phyloP scores from a whole-genome alignment of 2,797 vertebrate species.

The Lateolabrax maculatus region DNA sequence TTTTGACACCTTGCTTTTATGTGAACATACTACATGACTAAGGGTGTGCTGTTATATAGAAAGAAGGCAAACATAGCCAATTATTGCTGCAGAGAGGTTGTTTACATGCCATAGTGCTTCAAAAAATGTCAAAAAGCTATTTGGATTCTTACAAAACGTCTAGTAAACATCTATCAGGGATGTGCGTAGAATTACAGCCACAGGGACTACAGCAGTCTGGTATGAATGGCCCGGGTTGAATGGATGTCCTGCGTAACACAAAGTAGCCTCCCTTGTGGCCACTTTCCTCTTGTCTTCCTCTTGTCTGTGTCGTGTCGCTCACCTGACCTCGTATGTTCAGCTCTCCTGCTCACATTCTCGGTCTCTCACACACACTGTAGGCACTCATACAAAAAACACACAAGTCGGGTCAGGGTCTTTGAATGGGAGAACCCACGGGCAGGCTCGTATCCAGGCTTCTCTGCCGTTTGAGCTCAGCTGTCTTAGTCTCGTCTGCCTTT shows the following conservation, averaged over 20 bases:
- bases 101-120: neutral
- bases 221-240: slow-evolving; percentile 27
- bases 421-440: slow-evolving; percentile 65
- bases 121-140: too few species aligned
- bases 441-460: slow-evolving; percentile 49
- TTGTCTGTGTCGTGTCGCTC: slow-evolving; percentile 35
- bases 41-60: neutral
- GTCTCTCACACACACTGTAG: neutral
- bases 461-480: slow-evolving; percentile 63
- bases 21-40: neutral
- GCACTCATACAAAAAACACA: slow-evolving; percentile 28
- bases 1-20: neutral
- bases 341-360: slow-evolving; percentile 19
- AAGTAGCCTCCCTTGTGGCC: slow-evolving; percentile 2
- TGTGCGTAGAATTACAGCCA: slow-evolving; percentile 5
- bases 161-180: neutral
- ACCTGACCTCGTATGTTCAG: slow-evolving; percentile 32
- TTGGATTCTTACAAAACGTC: neutral
- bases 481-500: slow-evolving; percentile 67
- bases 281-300: slow-evolving; percentile 52
- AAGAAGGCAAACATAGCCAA: neutral
- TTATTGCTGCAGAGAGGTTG: neutral
- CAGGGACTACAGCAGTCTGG: slow-evolving; percentile 28
- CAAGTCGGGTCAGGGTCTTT: slow-evolving; percentile 63
- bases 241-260: neutral